A percentile compares a stretch with the other conserved stretches of the same genome.
phyloP scores from a whole-genome alignment of 2,888 invertebrate species.

The Pterobdella sp. region DNA sequence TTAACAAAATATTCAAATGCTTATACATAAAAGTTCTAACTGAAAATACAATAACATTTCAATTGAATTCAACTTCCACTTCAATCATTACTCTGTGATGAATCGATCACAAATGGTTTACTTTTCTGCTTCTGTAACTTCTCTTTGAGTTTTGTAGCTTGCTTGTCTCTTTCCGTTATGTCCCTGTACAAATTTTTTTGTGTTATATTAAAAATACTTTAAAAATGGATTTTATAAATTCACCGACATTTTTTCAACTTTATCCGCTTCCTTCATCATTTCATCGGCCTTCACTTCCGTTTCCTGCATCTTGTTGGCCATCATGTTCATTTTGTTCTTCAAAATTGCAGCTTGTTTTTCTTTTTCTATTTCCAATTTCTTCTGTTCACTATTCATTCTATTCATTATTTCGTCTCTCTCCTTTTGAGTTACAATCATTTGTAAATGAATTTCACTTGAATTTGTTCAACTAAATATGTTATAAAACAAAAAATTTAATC shows the following conservation, averaged over 20 bases:
- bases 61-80: no score
- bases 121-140: background rate
- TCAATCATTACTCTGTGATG: background rate
- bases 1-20: background rate
- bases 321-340: constrained; percentile 18
- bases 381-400: constrained; percentile 21
- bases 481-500: no score
- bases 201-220: background rate
- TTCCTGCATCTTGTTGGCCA: constrained; percentile 22
- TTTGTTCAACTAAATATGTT: no score
- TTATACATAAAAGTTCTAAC: background rate
- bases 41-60: no score
- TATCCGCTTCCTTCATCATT: constrained; percentile 19
- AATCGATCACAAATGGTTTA: background rate
- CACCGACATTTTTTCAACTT: constrained; percentile 19
- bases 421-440: no score
- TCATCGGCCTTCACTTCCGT: constrained; percentile 22
- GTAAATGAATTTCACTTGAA: no score
- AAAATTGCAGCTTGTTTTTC: constrained; percentile 23
- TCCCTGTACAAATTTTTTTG: background rate
- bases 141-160: background rate
- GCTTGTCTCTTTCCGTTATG: background rate
- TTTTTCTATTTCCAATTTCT: constrained; percentile 18
- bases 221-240: no score
- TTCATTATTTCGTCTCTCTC: constrained; percentile 28